These are phyloP conservation scores for Oxygymnocypris stewartii DNA, from an alignment of 2,113 vertebrate genomes.

Conservation along the genomic window DNA sequence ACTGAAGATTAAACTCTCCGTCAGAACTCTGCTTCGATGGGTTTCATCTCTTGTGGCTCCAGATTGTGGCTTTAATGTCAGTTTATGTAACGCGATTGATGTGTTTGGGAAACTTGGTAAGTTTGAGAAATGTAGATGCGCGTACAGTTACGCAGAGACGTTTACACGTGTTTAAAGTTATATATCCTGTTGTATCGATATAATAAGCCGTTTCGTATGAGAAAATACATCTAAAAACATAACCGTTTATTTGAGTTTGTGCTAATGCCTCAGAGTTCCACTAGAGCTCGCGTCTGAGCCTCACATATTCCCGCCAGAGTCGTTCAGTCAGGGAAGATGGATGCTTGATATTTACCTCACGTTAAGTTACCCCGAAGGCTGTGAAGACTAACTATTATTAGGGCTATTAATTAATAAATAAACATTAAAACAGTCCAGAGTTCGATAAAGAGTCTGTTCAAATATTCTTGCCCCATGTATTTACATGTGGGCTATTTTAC, in stretches of 20 bases:
- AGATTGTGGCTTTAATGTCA: background rate
- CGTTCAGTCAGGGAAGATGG: background rate
- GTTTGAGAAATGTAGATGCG: background rate
- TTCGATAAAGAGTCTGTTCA: background rate
- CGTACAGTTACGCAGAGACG: too few species aligned
- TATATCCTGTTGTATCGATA: background rate
- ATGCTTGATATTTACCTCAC: background rate
- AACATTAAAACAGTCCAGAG: background rate
- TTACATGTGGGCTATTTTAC: background rate
- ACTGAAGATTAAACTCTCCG: too few species aligned
- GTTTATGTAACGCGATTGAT: background rate
- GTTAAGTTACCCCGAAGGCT: too few species aligned
- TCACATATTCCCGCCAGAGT: background rate
- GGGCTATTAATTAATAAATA: background rate
- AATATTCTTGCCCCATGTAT: background rate
- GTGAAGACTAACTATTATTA: background rate
- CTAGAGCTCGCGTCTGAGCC: slow-evolving; percentile 18
- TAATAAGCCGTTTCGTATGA: background rate
- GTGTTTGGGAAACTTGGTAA: background rate
- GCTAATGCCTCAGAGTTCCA: background rate
- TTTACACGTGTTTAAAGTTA: background rate
- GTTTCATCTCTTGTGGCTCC: too few species aligned
- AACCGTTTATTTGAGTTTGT: background rate
- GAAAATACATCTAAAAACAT: background rate
- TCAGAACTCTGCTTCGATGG: too few species aligned